These are phyloP conservation scores for Gallinago stenura DNA, from an alignment of 2,797 vertebrate genomes.

Conservation along the genomic window DNA sequence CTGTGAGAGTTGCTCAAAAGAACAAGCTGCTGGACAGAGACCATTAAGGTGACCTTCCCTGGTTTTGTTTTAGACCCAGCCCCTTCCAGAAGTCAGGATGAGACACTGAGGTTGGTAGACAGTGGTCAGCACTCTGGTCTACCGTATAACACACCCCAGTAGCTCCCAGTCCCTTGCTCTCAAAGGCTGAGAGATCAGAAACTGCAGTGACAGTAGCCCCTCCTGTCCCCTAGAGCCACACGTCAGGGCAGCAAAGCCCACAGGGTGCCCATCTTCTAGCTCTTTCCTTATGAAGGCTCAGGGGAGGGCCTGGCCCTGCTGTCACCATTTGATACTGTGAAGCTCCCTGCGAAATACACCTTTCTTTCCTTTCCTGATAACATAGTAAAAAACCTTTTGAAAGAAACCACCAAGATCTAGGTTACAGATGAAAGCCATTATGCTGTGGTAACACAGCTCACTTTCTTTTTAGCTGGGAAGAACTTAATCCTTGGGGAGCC, in stretches of 20 bases:
- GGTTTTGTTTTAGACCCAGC: background rate
- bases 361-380: background rate
- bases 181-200: background rate
- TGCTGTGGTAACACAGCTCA: background rate
- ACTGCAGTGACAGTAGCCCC: rapidly evolving
- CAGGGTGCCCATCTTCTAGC: background rate
- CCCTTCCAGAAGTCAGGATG: background rate
- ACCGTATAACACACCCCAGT: background rate
- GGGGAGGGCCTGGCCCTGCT: background rate
- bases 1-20: background rate
- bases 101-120: background rate
- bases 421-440: conserved; percentile 60
- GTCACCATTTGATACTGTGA: background rate
- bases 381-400: background rate
- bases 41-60: background rate
- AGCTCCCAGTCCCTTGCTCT: background rate
- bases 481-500: background rate
- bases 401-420: conserved; percentile 52
- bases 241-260: background rate
- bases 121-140: background rate
- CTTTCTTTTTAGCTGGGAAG: conserved; percentile 17
- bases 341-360: background rate
- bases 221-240: background rate
- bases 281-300: background rate
- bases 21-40: background rate